Evolutionary conservation across 2,797 vertebrate species (phyloP), one percentile per base, ranked within the genome.

Genomic region (Rhynchotus rufescens): DNA sequence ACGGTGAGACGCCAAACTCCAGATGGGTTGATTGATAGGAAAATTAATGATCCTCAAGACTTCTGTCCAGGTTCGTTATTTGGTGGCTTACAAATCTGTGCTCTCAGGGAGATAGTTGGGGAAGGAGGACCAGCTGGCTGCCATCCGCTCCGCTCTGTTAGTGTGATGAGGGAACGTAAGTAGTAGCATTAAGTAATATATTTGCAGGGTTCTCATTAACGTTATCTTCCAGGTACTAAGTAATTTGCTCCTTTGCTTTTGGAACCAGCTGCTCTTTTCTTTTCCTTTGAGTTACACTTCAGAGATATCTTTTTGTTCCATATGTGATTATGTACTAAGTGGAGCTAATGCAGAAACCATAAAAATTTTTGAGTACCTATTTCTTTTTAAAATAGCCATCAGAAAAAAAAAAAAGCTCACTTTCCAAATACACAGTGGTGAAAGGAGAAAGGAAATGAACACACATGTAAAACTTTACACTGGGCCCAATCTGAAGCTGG

Each of bases 31-130:
- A 95, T 94, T 94, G 92, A 96, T 96, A 94, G 92, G 0, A 1
- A 93, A 92, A 94, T 96, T 94, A 96, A 96, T 95, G 93, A 94
- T 94, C 90, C 86, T 87, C 92, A 87, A 15, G 94, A 95, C 79
- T 93, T 95, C 94, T 96, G 92, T 93, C 95, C 91, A 84, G 90
- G 84, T 94, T 96, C 89, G 94, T 95, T 95, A 96, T 74, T 89
- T 82, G 80, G 84, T 26, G 1, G 69, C 82, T 91, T 91, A 94
- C 76, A 96, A 87, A 89, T 87, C 93, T 93, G 85, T 81, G 90
- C 92, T 94, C 93, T 93, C 77, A 74, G 84, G 45, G 23, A 91
- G 85, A 22, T 93, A 91, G 87, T 72, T 93, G 87, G 89, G 78
- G 77, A 94, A 67, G 78, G 72, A 89, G 84, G 76, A 92, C 72